Base-by-base conservation (phyloP, 2,797 vertebrate species). In the Sebastes diaconus region DNA sequence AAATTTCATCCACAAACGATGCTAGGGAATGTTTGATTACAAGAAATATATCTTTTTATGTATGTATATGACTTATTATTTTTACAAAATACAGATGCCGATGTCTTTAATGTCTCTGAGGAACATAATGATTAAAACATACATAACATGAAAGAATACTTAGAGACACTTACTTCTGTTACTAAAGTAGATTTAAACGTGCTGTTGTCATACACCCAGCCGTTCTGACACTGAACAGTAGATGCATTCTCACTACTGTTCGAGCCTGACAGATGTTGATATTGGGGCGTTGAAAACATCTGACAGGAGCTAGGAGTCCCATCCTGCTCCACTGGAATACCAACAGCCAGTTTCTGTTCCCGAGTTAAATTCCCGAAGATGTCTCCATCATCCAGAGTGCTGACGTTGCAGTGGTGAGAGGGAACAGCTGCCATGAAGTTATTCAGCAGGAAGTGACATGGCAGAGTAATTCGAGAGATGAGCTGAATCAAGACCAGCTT, bases 371-470 rank as follows among this genome's bases (percentile, higher is more conserved):
- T 97, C 73, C 75, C 75, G 30, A 96, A 95, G 13, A 81, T 0
- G 4, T 8, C 67, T 9, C 77, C 88, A 42, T 81, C 84, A 24
- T 95, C 94, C 76, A 93, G 89, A 36, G 71, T 52, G 5, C 92
- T 87, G 81, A 97, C 81, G 68, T 95, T 77, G 75, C 98, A 99
- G 87, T 92, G 97, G 77, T 99, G 97, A 78, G 92, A 69, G 0
- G 97, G 98, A 57, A 96, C 95, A 0, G 95, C 97, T 1, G 95
- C 95, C 54, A 98, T 96, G 84, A 99, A 99, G 84, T 97, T 96
- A 70, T 97, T 96, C 74, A 99, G 88, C 75, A 99, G 79, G 81
- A 99, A 98, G 85, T 99, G 96, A 82, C 97, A 92, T 1, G 97
- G 97, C 1, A 98, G 42, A 29, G 95, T 93, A 1, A 97, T 57